Percentiles rank a stretch among this genome's conserved stretches.
These are phyloP conservation scores for Paguma larvata DNA, from an alignment of 2,797 vertebrate genomes.

Conservation along the genomic window DNA sequence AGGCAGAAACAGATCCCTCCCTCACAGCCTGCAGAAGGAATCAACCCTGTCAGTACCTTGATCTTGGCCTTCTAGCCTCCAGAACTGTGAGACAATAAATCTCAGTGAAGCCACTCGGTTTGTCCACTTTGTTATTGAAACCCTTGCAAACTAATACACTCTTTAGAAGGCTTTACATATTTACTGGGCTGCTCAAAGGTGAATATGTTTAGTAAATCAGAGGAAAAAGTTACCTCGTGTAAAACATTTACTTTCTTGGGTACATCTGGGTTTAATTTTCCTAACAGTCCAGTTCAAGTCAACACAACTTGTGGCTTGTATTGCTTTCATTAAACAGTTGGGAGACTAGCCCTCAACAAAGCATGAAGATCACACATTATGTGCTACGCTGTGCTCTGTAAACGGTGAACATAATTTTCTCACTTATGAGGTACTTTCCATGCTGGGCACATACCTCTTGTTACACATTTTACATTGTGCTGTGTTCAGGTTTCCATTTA, in stretches of 20 bases:
- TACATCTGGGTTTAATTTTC: conserved; percentile 76
- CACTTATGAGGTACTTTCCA: conserved; percentile 80
- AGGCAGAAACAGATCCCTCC: not conserved
- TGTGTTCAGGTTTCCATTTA: conserved; percentile 82
- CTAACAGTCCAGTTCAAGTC: conserved; percentile 4
- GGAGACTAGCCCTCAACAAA: conserved; percentile 60
- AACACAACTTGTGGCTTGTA: not conserved
- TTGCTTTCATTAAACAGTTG: conserved; percentile 76
- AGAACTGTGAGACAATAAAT: not conserved
- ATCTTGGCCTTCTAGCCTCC: not conserved
- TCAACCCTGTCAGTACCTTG: not conserved
- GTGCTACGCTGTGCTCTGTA: conserved; percentile 65
- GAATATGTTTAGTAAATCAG: not conserved
- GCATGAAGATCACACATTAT: conserved; percentile 10
- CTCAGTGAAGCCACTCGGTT: not conserved
- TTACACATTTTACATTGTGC: conserved; percentile 73
- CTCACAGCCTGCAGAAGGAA: not conserved
- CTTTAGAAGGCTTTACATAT: not conserved
- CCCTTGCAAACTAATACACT: not conserved
- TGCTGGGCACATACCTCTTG: conserved; percentile 81
- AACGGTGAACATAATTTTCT: conserved; percentile 79
- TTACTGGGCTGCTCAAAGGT: not conserved
- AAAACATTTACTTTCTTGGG: conserved; percentile 55
- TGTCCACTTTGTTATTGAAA: not conserved
- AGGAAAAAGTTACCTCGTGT: not conserved